Evolutionary conservation across 37 sponge, comb jelly and placozoan genomes (phyloP).

Genomic region (Oopsacas minuta): DNA sequence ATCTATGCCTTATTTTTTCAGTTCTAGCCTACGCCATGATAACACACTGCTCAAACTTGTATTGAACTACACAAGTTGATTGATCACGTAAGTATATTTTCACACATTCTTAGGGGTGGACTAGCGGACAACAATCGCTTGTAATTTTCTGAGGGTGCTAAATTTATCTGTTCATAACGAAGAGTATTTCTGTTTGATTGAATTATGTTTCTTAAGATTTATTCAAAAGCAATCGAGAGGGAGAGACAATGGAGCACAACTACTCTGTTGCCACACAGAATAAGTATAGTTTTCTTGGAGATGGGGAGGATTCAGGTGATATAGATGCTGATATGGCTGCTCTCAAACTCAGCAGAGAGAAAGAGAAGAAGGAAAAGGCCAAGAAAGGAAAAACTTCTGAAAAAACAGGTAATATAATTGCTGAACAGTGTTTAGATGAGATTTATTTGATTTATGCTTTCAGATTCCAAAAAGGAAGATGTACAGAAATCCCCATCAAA

Average conservation of each 20-base stretch:
- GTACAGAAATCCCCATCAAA: neutral
- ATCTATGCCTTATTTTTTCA: neutral
- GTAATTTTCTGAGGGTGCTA: no score
- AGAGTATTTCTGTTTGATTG: no score
- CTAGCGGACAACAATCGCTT: no score
- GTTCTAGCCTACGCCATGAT: neutral
- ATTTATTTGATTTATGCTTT: neutral
- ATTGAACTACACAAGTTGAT: neutral
- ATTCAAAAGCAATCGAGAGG: neutral
- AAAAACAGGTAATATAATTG: neutral
- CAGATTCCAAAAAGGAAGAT: neutral
- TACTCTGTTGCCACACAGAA: conserved; percentile 10
- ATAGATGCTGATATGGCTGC: neutral
- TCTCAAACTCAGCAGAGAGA: neutral
- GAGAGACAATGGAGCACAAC: neutral
- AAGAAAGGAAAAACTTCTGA: neutral
- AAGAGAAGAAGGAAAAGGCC: neutral
- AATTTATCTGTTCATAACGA: no score
- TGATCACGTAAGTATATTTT: neutral
- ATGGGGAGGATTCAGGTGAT: neutral
- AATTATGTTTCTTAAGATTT: neutral
- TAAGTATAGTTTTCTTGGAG: neutral
- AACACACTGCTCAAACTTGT: neutral
- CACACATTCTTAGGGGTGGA: no score
- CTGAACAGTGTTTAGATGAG: neutral